Evolutionary conservation across 2,797 vertebrate species (phyloP), one percentile per base, ranked within the genome.

Genomic region (Lerista edwardsae): DNA sequence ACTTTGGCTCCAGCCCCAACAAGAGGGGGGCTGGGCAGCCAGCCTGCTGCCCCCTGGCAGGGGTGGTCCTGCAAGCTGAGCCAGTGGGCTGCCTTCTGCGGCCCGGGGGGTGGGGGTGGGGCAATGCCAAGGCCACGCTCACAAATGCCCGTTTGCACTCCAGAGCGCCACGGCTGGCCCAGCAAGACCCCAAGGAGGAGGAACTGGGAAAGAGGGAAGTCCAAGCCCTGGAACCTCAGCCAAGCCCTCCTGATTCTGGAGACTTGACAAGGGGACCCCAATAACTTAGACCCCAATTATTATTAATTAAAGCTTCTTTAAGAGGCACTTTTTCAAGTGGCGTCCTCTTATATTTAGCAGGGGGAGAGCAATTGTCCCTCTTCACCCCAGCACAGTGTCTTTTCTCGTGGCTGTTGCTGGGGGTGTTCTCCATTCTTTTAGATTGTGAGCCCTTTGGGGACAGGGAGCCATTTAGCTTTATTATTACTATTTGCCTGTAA

Each of bases 1-100:
- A 51, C 77, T 62, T 82, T 82, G 81, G 86, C 85, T 90, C 86
- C 77, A 82, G 36, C 59, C 81, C 83, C 79, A 86, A 77, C 72
- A 86, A 57, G n/a, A n/a, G n/a, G 11, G 75, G 25, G 71, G 25
- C 80, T 90, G 62, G 47, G 82, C 75, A 21, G 79, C 85, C 87
- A 74, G 5, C 21, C n/a, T n/a, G 23, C 14, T 62, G 57, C 10
- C 57, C 80, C 39, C 80, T 59, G 71, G n/a, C 68, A 80, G 78
- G 12, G 75, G 27, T 74, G 14, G 44, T n/a, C 11, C 85, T 25
- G 17, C 71, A 57, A 31, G 34, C 62, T 69, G 44, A 47, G 36
- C 5, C 39, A 55, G 61, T 11, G 11, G 51, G n/a, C 57, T 8
- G 21, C 39, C 61, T 79, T 87, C 88, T 88, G n/a, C n/a, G n/a